Conservation (phyloP, 1,140 invertebrate genomes). For the Aphelinus certus region DNA sequence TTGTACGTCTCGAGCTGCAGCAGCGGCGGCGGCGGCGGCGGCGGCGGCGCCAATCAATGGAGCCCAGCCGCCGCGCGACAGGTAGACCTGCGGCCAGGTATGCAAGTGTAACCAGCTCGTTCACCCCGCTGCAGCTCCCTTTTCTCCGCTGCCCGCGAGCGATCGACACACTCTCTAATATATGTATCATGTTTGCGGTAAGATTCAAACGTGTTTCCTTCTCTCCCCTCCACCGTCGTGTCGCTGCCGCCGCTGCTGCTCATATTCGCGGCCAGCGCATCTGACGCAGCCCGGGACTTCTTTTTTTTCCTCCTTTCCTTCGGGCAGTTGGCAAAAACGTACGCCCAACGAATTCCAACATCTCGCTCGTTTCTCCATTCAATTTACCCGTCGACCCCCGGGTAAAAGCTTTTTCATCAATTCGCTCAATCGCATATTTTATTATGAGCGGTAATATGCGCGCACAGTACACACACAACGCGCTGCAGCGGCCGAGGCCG, state of each 20-base stretch:
- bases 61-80: neutral
- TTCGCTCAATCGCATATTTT: too few species aligned
- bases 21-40: neutral
- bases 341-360: too few species aligned
- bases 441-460: too few species aligned
- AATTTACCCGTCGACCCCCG: too few species aligned
- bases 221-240: neutral
- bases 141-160: conserved; percentile 7
- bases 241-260: neutral
- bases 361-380: too few species aligned
- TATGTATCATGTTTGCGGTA: conserved; percentile 36
- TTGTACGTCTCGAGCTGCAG: conserved; percentile 17
- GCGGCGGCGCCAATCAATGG: neutral
- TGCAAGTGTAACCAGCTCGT: neutral
- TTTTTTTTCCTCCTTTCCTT: neutral
- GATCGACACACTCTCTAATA: conserved; percentile 27
- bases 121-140: neutral
- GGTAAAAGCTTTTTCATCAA: too few species aligned
- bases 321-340: neutral
- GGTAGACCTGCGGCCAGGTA: neutral
- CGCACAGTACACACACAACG: too few species aligned
- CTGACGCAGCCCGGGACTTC: neutral
- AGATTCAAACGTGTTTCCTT: conserved; percentile 13
- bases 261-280: neutral
- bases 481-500: too few species aligned